phyloP scores from a whole-genome alignment of 30 jellyfish, hydroid and myxozoan species.

The Clytia hemisphaerica region DNA sequence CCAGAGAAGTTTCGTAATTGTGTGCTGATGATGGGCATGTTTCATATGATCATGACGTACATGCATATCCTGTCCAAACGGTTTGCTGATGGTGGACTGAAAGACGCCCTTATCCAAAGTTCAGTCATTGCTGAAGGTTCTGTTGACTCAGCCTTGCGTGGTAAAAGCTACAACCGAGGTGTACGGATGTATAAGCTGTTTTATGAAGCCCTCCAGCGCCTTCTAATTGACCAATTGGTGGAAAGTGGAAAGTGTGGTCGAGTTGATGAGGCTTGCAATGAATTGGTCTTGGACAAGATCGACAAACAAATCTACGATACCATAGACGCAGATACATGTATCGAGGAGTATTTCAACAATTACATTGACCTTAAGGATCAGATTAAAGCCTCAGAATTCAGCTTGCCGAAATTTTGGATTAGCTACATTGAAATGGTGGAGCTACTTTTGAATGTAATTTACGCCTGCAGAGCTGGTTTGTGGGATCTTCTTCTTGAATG shows the following conservation, averaged over 20 bases:
- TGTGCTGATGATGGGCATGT: constrained; percentile 37
- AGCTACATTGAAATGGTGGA: constrained; percentile 7
- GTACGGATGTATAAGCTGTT: constrained; percentile 34
- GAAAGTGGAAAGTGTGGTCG: too few relatives aligned
- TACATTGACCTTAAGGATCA: too few relatives aligned
- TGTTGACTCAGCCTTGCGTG: constrained; percentile 39
- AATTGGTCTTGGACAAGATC: too few relatives aligned
- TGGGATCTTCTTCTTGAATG: constrained; percentile 7
- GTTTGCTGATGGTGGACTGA: constrained; percentile 39
- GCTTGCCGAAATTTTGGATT: neutral
- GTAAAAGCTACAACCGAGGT: constrained; percentile 42
- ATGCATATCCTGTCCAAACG: constrained; percentile 25
- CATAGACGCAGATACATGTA: too few relatives aligned
- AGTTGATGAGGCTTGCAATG: too few relatives aligned
- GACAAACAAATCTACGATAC: too few relatives aligned
- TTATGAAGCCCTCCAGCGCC: constrained; percentile 30
- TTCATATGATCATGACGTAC: constrained; percentile 36
- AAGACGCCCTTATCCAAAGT: constrained; percentile 35
- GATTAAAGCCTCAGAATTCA: too few relatives aligned
- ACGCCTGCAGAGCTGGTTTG: constrained; percentile 3
- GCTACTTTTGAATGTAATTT: neutral
- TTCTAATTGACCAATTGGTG: constrained; percentile 17
- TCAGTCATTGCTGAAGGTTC: constrained; percentile 55
- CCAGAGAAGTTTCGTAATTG: constrained; percentile 23
- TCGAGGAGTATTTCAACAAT: too few relatives aligned